Base-by-base conservation (phyloP, 2,888 invertebrate species). In the Brenthis ino region DNA sequence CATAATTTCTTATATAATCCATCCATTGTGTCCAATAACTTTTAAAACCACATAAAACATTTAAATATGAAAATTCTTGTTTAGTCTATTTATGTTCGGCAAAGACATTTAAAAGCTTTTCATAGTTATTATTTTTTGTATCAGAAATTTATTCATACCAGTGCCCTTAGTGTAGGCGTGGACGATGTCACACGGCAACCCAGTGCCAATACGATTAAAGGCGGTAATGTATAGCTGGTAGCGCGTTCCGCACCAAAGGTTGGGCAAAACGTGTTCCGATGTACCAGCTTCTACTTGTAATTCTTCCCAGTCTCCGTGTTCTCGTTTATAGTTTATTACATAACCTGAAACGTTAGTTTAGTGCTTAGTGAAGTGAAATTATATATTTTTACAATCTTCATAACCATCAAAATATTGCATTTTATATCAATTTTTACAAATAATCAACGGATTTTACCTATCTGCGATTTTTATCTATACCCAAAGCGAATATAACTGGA, bases 261-360 rank as follows among this genome's bases (percentile, higher is more conserved):
- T 96, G 56, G 96, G 95, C 51, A 98, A 85, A 72, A 97, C 94
- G 82, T 97, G 96, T 68, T 96, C 96, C 71, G 96, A 96, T 6
- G 96, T 95, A 72, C 96, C 95, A 8, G 97, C 96, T 74, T 97
- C 96, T 65, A 98, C 96, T 85, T 97, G 97, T 70, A 97, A 89
- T 85, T 98, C 98, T 84, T 98, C 97, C 98, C 98, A 98, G 81
- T 98, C 98, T 0, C 98, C 98, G 79, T 96, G 96, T 78, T 97
- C 97, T 14, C 97, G 94, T 83, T 97, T 97, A 87, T 97, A 98
- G 91, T 97, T 97, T 72, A 98, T 96, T 6, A 97, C 97, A 86
- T 97, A 98, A 50, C 97, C 97, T 93, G 83, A 64, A 78, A 70
- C 53, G 16, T 5, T 60, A 63, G 12, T 33, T 55, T 37, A 6